Evolutionary conservation across 1,140 invertebrate genomes (phyloP).

Genomic region (Macrobrachium rosenbergii): DNA sequence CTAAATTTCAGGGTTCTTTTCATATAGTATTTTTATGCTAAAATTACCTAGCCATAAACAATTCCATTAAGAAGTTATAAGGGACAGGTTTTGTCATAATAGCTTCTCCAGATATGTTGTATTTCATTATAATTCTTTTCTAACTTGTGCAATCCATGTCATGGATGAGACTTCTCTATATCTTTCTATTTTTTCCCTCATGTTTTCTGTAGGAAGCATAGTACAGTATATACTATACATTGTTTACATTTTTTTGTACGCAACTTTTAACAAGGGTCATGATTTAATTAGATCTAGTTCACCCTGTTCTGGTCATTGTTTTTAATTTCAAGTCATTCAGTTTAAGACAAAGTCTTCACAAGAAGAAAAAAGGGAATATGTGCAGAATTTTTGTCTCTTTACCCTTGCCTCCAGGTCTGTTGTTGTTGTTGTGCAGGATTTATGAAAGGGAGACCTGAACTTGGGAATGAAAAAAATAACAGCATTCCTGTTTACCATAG

Average conservation of each 20-base stretch:
- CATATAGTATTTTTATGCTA: neutral
- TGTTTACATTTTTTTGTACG: neutral
- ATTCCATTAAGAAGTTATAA: conserved; percentile 7
- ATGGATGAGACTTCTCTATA: neutral
- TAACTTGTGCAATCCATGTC: neutral
- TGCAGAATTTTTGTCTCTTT: conserved; percentile 23
- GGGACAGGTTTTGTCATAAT: conserved; percentile 19
- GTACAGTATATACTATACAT: conserved; percentile 2
- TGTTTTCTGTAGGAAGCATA: neutral
- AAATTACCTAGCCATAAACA: no score
- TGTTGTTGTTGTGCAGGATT: no score
- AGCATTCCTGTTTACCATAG: neutral
- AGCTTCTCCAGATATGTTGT: conserved; percentile 25
- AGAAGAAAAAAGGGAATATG: neutral
- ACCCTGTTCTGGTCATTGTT: conserved; percentile 25
- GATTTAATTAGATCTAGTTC: conserved; percentile 29
- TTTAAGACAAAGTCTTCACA: conserved; percentile 18
- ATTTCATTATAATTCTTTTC: conserved; percentile 25
- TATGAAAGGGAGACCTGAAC: no score
- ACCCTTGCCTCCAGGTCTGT: neutral
- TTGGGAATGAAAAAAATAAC: no score
- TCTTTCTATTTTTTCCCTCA: neutral
- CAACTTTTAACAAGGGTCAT: conserved; percentile 15
- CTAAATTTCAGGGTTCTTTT: conserved; percentile 7
- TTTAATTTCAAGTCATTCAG: neutral